phyloP scores from a whole-genome alignment of 2,113 vertebrate genomes.

The Ciconia stormi region DNA sequence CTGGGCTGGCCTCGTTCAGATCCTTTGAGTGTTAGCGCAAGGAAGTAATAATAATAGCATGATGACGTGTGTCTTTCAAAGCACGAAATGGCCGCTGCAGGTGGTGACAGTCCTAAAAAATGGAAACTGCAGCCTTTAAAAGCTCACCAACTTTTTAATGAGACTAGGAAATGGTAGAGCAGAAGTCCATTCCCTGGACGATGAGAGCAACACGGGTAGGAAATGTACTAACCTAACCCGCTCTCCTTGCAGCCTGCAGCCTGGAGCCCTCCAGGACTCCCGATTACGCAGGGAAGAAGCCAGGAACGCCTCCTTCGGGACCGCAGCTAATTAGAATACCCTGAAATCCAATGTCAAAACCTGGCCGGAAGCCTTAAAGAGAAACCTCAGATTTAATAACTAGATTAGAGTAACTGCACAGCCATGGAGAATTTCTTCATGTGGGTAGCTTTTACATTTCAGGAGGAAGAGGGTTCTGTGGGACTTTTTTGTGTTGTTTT shows the following conservation, averaged over 20 bases:
- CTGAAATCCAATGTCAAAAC: constrained; percentile 59
- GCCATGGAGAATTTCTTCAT: neutral
- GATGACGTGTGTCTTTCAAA: neutral
- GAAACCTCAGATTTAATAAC: neutral
- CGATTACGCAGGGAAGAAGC: constrained; percentile 4
- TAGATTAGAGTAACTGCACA: neutral
- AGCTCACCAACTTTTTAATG: constrained; percentile 25
- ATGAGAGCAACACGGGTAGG: neutral
- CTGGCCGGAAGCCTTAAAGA: constrained; percentile 50
- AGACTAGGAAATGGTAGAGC: constrained; percentile 14
- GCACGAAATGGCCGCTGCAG: neutral
- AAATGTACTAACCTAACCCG: constrained; percentile 20
- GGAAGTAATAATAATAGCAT: neutral
- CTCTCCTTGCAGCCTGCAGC: constrained; percentile 35
- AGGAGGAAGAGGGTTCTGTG: neutral
- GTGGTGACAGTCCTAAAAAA: constrained; percentile 14
- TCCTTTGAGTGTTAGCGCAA: neutral
- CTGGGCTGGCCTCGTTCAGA: neutral
- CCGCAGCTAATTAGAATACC: constrained; percentile 29
- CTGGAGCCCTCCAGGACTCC: constrained; percentile 48
- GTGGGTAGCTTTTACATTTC: neutral
- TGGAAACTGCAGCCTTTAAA: neutral
- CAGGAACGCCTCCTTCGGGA: neutral
- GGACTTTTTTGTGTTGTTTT: neutral
- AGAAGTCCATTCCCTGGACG: constrained; percentile 17